These are phyloP conservation scores for Takifugu flavidus DNA, from an alignment of 2,113 vertebrate species.

Conservation along the genomic window DNA sequence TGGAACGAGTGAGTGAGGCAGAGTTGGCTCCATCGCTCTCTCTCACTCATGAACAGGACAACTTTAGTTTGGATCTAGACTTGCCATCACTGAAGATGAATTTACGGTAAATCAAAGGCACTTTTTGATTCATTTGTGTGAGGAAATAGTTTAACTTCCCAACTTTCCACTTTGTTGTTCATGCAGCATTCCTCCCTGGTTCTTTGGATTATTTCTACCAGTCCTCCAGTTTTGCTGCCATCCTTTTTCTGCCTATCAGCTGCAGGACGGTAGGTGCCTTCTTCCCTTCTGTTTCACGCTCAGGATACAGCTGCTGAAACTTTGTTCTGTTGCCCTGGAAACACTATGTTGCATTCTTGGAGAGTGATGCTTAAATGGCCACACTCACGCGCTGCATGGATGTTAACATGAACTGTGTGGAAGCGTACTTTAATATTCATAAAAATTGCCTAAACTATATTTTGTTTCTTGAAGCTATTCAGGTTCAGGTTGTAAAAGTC, in stretches of 20 bases:
- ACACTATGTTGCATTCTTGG: neutral
- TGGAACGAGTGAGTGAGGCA: slow-evolving; percentile 35
- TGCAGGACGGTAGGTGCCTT: slow-evolving; percentile 64
- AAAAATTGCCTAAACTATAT: neutral
- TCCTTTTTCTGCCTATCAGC: slow-evolving; percentile 53
- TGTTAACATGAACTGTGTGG: neutral
- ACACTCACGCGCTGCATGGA: neutral
- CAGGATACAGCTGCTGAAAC: slow-evolving; percentile 20
- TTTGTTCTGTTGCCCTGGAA: neutral
- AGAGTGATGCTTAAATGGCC: neutral
- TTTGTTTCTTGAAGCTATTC: neutral
- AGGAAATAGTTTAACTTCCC: slow-evolving; percentile 5
- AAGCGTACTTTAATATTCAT: neutral
- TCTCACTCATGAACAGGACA: slow-evolving; percentile 47
- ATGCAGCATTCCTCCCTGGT: slow-evolving; percentile 60
- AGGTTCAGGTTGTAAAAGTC: neutral
- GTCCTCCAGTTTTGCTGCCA: slow-evolving; percentile 48
- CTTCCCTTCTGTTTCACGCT: slow-evolving; percentile 19
- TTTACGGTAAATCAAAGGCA: slow-evolving; percentile 56
- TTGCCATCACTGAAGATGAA: slow-evolving; percentile 59
- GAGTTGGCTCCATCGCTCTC: slow-evolving; percentile 63
- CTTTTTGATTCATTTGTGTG: neutral
- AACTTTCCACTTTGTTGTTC: slow-evolving; percentile 28
- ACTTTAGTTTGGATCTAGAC: slow-evolving; percentile 42
- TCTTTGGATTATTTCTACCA: slow-evolving; percentile 61